Evolutionary conservation across 2,888 invertebrate species (phyloP).

Genomic region (Camponotus fellah): DNA sequence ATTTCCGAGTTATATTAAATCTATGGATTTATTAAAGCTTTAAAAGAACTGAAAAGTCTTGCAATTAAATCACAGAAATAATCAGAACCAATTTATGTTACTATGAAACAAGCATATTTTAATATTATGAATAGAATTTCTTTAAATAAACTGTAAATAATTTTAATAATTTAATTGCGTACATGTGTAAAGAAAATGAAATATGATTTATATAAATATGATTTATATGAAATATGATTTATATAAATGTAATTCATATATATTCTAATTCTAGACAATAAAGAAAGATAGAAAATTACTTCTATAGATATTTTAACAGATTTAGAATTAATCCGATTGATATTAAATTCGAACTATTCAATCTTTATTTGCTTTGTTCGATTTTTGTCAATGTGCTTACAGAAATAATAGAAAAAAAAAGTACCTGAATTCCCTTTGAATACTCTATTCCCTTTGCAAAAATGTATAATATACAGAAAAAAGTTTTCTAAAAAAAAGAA

Average conservation of each 20-base stretch:
- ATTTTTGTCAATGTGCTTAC: background rate
- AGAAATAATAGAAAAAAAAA: slow-evolving; percentile 5
- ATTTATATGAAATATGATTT: too few relatives aligned
- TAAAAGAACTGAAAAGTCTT: background rate
- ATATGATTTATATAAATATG: too few relatives aligned
- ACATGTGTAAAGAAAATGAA: too few relatives aligned
- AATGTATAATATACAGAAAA: too few relatives aligned
- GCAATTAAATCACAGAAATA: background rate
- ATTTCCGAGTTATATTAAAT: background rate
- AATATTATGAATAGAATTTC: background rate
- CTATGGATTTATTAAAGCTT: background rate
- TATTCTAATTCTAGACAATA: too few relatives aligned
- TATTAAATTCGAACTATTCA: background rate
- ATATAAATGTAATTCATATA: too few relatives aligned
- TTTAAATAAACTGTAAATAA: background rate
- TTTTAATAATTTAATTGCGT: too few relatives aligned
- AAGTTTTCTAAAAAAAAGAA: too few relatives aligned
- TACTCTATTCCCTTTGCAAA: too few relatives aligned
- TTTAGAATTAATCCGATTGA: background rate
- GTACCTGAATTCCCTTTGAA: background rate
- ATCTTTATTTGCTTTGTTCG: background rate
- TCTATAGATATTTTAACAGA: background rate
- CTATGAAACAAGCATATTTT: background rate
- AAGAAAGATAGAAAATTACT: background rate
- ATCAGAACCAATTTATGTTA: background rate